Evolutionary conservation across 1,140 invertebrate genomes (phyloP).

Genomic region (Drosophila willistoni): DNA sequence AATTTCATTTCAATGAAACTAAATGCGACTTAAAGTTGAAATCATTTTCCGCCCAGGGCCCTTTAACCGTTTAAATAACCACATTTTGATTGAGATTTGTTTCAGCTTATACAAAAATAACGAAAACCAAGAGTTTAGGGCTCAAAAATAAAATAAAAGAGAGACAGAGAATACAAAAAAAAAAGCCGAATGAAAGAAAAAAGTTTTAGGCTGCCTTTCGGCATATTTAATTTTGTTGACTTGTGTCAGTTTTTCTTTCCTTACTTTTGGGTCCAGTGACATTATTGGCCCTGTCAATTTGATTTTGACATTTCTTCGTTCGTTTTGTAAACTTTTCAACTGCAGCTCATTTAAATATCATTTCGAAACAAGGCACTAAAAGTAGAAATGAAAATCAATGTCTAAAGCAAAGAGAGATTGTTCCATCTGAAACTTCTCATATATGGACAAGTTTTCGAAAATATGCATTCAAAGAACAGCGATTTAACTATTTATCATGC

Average conservation of each 20-base stretch:
- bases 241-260: conserved; percentile 55
- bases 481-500: too few species aligned
- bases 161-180: conserved; percentile 7
- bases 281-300: conserved; percentile 63
- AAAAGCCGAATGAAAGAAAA: conserved; percentile 55
- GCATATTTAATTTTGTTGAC: conserved; percentile 76
- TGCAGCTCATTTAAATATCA: conserved; percentile 78
- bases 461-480: too few species aligned
- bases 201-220: conserved; percentile 64
- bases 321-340: conserved; percentile 66
- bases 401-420: background rate
- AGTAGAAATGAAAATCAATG: background rate
- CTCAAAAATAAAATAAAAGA: background rate
- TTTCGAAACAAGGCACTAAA: conserved; percentile 31
- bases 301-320: conserved; percentile 50
- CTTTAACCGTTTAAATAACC: conserved; percentile 57
- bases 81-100: conserved; percentile 38
- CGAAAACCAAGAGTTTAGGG: background rate
- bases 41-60: conserved; percentile 29
- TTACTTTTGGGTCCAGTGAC: conserved; percentile 25
- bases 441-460: too few species aligned
- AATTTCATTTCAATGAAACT: conserved; percentile 71
- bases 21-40: conserved; percentile 58
- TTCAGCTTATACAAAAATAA: conserved; percentile 22
- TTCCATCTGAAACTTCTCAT: background rate